Base-by-base conservation (phyloP, 1,140 invertebrate species). In the Drosophila subpulchrella region DNA sequence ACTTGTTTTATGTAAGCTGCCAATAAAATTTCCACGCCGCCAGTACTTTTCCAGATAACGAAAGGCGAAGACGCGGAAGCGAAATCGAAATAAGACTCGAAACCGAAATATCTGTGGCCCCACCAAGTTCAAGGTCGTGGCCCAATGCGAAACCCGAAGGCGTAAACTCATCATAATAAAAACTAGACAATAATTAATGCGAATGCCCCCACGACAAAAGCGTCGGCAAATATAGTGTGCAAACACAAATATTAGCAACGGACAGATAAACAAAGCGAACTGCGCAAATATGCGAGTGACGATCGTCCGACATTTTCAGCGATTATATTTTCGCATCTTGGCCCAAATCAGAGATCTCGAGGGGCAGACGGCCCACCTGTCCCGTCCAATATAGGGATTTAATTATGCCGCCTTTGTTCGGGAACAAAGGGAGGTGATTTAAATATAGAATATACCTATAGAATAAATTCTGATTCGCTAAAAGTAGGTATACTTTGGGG, bases 201-300 rank as follows among this genome's bases (percentile, higher is more conserved):
- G 83, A 86, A 86, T 88, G 83, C 83, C 79, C 83, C 81, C 60
- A 70, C 71, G 62, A 79, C 83, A 86, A 88, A 76, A 76, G 79
- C 78, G 70, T 66, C 57, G 27, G 59, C 83, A 76, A 86, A 86
- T 81, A 81, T 66, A 47, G 39, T 63, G 42, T 68, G 65, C 74
- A 73, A 44, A 77, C 44, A 74, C 30, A 59, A 46, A 56, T 54
- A 54, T 62, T 62, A 38, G 42, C 42, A 48, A 70, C 41, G 65
- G 54, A 42, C 53, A 75, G 55, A 74, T 83, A 86, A 86, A 85
- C 57, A 80, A 81, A 86, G 66, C 67, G 50, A 75, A 75, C 86
- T 74, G 71, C 86, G 76, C 82, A 90, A 85, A 86, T 85, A 78
- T 81, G 59, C 38, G 56, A 55, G 44, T 47, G 61, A 50, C 58